These are phyloP conservation scores for Andrena minutula DNA, from an alignment of 2,888 invertebrate genomes.

Conservation along the genomic window DNA sequence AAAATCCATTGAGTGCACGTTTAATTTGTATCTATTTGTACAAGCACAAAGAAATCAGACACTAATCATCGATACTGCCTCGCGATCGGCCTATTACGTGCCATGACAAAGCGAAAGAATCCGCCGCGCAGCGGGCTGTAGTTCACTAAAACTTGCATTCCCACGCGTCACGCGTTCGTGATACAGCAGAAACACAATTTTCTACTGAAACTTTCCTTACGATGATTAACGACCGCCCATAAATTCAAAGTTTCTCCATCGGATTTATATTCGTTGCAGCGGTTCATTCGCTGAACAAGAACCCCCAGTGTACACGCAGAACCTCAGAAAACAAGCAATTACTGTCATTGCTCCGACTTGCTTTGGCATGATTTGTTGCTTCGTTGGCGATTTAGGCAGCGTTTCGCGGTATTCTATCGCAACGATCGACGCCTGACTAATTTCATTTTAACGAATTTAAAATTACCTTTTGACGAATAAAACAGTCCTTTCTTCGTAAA, in stretches of 20 bases:
- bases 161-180: constrained; percentile 9
- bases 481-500: no score
- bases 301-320: constrained; percentile 15
- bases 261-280: constrained; percentile 46
- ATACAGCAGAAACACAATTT: constrained; percentile 27
- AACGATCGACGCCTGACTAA: constrained; percentile 10
- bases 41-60: not conserved
- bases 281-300: constrained; percentile 17
- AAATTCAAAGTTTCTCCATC: constrained; percentile 52
- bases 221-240: constrained; percentile 49
- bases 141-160: constrained; percentile 38
- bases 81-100: not conserved
- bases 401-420: not conserved
- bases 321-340: constrained; percentile 46
- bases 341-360: constrained; percentile 5
- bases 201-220: constrained; percentile 37
- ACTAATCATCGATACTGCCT: not conserved
- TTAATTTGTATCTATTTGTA: no score
- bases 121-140: not conserved
- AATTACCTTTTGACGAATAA: not conserved
- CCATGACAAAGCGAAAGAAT: constrained; percentile 1
- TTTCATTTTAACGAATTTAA: constrained; percentile 1
- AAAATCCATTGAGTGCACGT: no score
- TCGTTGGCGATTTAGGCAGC: not conserved
- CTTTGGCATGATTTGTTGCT: not conserved